phyloP scores from a whole-genome alignment of 2,797 vertebrate species.

The Salmo trutta region DNA sequence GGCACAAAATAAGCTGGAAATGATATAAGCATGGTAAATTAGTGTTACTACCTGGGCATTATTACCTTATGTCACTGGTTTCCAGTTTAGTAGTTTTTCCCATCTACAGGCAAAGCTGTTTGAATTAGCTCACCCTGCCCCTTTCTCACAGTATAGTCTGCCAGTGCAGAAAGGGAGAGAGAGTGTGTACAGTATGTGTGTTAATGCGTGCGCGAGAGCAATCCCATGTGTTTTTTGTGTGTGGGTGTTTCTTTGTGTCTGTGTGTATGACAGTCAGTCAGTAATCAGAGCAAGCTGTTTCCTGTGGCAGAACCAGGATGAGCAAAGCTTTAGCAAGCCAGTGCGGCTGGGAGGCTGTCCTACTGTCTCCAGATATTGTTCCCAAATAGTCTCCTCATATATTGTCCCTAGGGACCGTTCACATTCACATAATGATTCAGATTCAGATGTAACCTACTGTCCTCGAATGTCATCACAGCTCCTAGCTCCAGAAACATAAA shows the following conservation, averaged over 20 bases:
- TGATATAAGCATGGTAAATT: neutral
- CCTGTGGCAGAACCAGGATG: neutral
- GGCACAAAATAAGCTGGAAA: neutral
- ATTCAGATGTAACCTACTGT: neutral
- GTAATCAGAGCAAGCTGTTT: neutral
- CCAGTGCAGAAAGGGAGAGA: neutral
- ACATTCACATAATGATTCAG: neutral
- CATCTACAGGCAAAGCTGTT: neutral
- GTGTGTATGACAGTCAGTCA: neutral
- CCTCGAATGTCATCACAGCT: neutral
- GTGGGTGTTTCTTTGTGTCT: too few species aligned
- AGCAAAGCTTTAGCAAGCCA: neutral
- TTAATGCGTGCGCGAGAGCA: neutral
- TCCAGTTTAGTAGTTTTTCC: neutral
- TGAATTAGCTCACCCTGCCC: neutral
- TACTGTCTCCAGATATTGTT: too few species aligned
- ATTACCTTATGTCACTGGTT: neutral
- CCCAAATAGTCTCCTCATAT: too few species aligned
- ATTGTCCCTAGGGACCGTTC: neutral
- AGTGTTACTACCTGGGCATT: neutral
- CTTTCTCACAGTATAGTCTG: neutral
- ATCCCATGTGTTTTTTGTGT: neutral
- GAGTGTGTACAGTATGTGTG: neutral
- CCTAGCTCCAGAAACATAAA: neutral
- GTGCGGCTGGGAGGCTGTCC: neutral